Base-by-base conservation (phyloP, 2,113 vertebrate genomes). In the Brachirus orientalis region DNA sequence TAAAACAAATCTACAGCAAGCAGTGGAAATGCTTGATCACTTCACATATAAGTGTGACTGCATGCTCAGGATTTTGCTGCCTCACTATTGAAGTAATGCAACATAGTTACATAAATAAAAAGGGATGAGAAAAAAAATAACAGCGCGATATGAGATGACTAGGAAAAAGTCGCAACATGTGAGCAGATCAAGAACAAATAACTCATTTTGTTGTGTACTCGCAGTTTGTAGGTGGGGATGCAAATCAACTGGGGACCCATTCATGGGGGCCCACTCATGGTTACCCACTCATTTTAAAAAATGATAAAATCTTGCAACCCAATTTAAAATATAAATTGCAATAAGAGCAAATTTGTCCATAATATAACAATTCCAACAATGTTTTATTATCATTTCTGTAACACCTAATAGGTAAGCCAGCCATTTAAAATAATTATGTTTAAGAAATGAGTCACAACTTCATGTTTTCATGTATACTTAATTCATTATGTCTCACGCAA, bases 101-200 rank as follows among this genome's bases (percentile, higher is more conserved):
- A n/a, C n/a, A n/a, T 56, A 78, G 72, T 63, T 78, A 86, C 69
- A 76, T 74, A 62, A 75, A 86, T 63, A 78, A 52, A 70, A 66
- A 70, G 41, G 22, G 69, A 72, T 8, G 6, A 33, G 51, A 77
- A 41, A 41, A 10, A 43, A 10, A 22, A 58, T 33, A 1, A 55
- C 45, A 68, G n/a, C n/a, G n/a, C 46, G 10, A 51, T 8, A 70
- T 28, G 43, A 68, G 43, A 38, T 58, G 18, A 46, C 72, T 50
- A 8, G 52, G 64, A 72, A 72, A 43, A 84, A 63, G 36, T 69
- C 59, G 85, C 52, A 72, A 66, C 36, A 43, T 73, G 20, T 48
- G 20, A 75, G 19, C 17, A 80, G 54, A 80, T 22, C 48, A 80
- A 67, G 36, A 57, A 63, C 51, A 36, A 71, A 38, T 58, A 80